Percentiles rank a stretch among this genome's conserved stretches.
phyloP scores from a whole-genome alignment of 1,140 invertebrate species.

The Achroia grisella region DNA sequence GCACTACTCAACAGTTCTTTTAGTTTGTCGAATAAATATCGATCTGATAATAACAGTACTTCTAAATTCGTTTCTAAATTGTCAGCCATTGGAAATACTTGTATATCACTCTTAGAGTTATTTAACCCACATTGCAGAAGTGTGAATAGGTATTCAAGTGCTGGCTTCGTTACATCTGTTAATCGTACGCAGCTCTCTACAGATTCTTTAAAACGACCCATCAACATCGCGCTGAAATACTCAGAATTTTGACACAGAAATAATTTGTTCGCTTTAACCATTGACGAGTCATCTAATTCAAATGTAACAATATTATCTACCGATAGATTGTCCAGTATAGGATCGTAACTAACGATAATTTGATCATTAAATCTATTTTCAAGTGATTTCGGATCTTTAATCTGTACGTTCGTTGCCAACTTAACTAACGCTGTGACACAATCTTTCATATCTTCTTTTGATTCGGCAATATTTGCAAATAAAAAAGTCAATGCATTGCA shows the following conservation, averaged over 20 bases:
- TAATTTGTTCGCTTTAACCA: slow-evolving; percentile 75
- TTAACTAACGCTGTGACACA: slow-evolving; percentile 63
- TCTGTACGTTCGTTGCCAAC: slow-evolving; percentile 60
- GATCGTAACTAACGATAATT: slow-evolving; percentile 46
- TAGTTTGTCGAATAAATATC: slow-evolving; percentile 77
- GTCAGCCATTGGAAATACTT: slow-evolving; percentile 58
- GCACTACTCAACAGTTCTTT: slow-evolving; percentile 71
- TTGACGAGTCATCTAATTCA: slow-evolving; percentile 77
- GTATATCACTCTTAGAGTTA: slow-evolving; percentile 45
- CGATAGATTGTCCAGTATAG: slow-evolving; percentile 48
- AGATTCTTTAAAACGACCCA: slow-evolving; percentile 79
- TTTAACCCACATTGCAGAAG: slow-evolving; percentile 71
- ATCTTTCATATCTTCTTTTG: slow-evolving; percentile 51
- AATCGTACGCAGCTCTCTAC: slow-evolving; percentile 73
- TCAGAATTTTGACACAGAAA: slow-evolving; percentile 77
- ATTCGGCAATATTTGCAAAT: slow-evolving; percentile 41
- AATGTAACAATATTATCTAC: slow-evolving; percentile 74
- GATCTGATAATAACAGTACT: slow-evolving; percentile 77
- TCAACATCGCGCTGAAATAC: slow-evolving; percentile 78
- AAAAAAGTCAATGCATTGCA: slow-evolving; percentile 56
- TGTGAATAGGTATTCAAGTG: slow-evolving; percentile 73
- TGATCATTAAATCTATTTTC: slow-evolving; percentile 59
- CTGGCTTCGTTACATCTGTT: slow-evolving; percentile 73
- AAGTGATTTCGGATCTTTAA: slow-evolving; percentile 66
- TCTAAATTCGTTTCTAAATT: slow-evolving; percentile 77